Evolutionary conservation across 2,888 invertebrate genomes (phyloP).

Genomic region (Dynastes maya): DNA sequence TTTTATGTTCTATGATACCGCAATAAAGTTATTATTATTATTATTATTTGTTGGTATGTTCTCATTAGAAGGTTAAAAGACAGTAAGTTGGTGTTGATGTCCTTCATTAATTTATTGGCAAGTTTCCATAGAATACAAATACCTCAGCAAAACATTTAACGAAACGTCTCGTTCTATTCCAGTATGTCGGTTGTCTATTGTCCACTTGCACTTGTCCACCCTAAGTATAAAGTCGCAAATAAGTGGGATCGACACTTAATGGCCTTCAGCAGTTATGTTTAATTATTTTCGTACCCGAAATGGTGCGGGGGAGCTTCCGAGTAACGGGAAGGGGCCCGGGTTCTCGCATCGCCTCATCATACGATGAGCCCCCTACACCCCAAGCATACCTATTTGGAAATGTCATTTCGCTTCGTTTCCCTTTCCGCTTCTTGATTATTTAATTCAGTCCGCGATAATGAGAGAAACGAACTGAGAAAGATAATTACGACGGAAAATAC

Average conservation of each 20-base stretch:
- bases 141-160: too few species aligned
- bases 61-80: too few species aligned
- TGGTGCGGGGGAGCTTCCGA: too few species aligned
- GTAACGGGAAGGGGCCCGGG: not conserved
- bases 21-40: too few species aligned
- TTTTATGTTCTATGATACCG: too few species aligned
- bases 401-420: slow-evolving; percentile 69
- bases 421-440: slow-evolving; percentile 70
- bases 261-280: slow-evolving; percentile 45
- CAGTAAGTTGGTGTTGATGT: too few species aligned
- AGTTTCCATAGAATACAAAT: too few species aligned
- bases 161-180: too few species aligned
- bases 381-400: slow-evolving; percentile 65
- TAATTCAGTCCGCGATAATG: slow-evolving; percentile 69
- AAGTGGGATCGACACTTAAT: slow-evolving; percentile 31
- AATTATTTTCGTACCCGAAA: slow-evolving; percentile 45
- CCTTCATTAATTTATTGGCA: too few species aligned
- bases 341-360: not conserved
- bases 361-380: slow-evolving; percentile 2
- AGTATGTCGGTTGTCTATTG: not conserved
- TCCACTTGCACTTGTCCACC: not conserved
- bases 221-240: slow-evolving; percentile 20
- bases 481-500: slow-evolving; percentile 69
- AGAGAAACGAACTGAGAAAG: slow-evolving; percentile 69
- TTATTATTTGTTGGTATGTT: too few species aligned